phyloP scores from a whole-genome alignment of 2,888 invertebrate species.

The Agrochola circellaris region DNA sequence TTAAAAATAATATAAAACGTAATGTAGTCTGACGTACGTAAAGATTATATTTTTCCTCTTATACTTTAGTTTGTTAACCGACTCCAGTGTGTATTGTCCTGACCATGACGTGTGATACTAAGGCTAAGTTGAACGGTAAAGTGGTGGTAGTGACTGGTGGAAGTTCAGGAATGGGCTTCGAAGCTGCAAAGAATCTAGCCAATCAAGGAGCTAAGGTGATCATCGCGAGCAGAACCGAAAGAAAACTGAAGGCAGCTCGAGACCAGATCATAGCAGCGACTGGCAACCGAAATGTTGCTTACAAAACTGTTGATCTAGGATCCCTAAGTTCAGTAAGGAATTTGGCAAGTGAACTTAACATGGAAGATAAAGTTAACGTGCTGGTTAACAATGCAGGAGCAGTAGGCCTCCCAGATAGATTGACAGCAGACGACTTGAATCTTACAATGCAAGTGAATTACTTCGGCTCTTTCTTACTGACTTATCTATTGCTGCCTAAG shows the following conservation, averaged over 20 bases:
- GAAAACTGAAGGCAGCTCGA: conserved; percentile 81
- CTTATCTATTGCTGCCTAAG: conserved; percentile 91
- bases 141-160: conserved; percentile 85
- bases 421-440: conserved; percentile 92
- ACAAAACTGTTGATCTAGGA: conserved; percentile 83
- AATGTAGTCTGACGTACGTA: conserved; percentile 37
- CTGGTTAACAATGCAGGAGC: conserved; percentile 92
- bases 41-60: conserved; percentile 64
- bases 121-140: conserved; percentile 79
- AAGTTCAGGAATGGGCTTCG: conserved; percentile 85
- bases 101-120: conserved; percentile 74
- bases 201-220: conserved; percentile 87
- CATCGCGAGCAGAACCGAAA: conserved; percentile 88
- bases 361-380: conserved; percentile 85
- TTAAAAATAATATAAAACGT: conserved; percentile 64
- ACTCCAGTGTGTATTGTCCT: conserved; percentile 45
- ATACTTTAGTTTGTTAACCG: conserved; percentile 53
- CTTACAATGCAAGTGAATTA: conserved; percentile 93
- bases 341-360: conserved; percentile 87
- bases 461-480: conserved; percentile 93
- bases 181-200: conserved; percentile 86
- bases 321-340: conserved; percentile 88
- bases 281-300: conserved; percentile 78
- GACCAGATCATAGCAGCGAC: conserved; percentile 77
- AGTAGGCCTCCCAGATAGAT: conserved; percentile 80